Conservation (phyloP, 1,140 invertebrate species). For the Zaprionus ornatus region DNA sequence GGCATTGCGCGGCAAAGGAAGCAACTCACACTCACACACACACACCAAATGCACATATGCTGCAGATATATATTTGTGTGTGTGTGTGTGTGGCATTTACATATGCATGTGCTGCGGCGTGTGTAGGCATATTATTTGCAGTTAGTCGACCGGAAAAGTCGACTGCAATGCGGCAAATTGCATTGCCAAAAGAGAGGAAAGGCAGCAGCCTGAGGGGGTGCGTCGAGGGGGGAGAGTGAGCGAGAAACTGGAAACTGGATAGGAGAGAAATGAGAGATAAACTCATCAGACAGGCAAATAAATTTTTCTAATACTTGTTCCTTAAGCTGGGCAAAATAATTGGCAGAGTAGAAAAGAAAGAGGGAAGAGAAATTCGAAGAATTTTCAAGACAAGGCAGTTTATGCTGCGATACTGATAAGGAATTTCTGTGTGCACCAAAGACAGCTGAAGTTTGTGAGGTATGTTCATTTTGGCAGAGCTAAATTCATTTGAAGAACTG, state of each 20-base stretch:
- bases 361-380: neutral
- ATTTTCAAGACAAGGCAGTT: neutral
- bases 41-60: conserved; percentile 44
- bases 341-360: neutral
- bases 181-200: neutral
- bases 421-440: neutral
- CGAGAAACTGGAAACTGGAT: no score
- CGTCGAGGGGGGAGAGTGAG: neutral
- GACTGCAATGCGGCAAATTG: conserved; percentile 49
- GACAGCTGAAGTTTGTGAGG: no score
- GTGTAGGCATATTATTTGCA: conserved; percentile 22
- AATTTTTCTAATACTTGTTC: neutral
- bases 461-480: no score
- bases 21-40: neutral
- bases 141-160: conserved; percentile 25
- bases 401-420: neutral
- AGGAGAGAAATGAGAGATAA: neutral
- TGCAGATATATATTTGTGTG: conserved; percentile 18
- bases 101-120: conserved; percentile 6
- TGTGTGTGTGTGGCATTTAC: conserved; percentile 11
- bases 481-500: no score
- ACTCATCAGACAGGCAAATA: neutral
- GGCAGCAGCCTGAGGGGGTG: neutral
- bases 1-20: conserved; percentile 20
- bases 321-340: neutral